Percentiles rank a stretch among this genome's conserved stretches.
These are phyloP conservation scores for Rhinella marina DNA, from an alignment of 2,797 vertebrate species.

Conservation along the genomic window DNA sequence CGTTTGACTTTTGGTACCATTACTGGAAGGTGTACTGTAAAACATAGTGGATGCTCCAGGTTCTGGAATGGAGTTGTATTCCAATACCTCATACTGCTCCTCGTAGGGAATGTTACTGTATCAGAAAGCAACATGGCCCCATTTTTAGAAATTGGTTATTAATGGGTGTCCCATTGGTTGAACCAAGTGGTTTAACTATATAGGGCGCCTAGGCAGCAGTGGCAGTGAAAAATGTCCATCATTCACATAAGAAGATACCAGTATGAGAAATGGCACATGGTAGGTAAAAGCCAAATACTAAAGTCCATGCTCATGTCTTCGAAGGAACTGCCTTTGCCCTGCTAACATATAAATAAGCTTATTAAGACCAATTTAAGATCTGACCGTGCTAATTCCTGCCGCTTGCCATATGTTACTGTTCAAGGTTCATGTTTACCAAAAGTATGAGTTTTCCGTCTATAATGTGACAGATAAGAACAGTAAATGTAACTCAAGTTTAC, in stretches of 20 bases:
- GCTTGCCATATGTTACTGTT: constrained; percentile 64
- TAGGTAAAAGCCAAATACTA: neutral
- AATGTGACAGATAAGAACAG: constrained; percentile 66
- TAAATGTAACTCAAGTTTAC: constrained; percentile 69
- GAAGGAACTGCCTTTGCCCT: neutral
- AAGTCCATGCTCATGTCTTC: neutral
- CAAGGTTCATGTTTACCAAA: constrained; percentile 69
- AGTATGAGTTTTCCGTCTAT: constrained; percentile 65
- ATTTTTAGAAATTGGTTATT: too few species aligned
- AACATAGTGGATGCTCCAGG: neutral
- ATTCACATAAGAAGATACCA: too few species aligned
- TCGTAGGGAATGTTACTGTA: neutral
- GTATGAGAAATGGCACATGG: too few species aligned
- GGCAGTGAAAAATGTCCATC: too few species aligned
- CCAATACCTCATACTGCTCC: neutral
- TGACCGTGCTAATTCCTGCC: constrained; percentile 68
- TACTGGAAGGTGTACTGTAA: neutral
- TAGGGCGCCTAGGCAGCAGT: too few species aligned
- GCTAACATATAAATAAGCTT: constrained; percentile 28
- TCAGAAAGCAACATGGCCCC: too few species aligned
- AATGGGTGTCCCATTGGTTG: too few species aligned
- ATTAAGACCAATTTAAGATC: constrained; percentile 42
- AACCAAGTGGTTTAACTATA: too few species aligned
- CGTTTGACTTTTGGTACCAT: neutral
- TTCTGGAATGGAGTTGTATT: neutral